Base-by-base conservation (phyloP, 2,113 vertebrate species). In the Acrocephalus arundinaceus region DNA sequence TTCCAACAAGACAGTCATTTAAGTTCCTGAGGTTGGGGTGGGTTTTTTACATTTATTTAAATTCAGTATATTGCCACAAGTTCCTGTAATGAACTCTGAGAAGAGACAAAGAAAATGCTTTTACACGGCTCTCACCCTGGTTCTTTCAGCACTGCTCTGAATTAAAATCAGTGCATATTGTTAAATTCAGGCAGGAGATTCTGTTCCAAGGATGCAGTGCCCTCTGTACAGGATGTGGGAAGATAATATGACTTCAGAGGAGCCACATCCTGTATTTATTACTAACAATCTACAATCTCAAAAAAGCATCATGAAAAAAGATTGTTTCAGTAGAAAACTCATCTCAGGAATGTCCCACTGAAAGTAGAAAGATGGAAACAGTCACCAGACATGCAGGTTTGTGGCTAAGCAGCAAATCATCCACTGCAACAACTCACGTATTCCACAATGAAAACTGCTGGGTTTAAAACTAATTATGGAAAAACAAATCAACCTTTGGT, bases 81-180 rank as follows among this genome's bases (percentile, higher is more conserved):
- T 84, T 90, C 90, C 68, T 84, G 55, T 48, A 92, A 84, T 43
- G 79, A 95, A 95, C 84, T 79, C 82, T 46, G 33, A 54, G 55
- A 93, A 83, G 13, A 90, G 35, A 84, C 41, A 86, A 85, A 87
- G 75, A 76, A 88, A 92, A 73, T 15, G 41, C 68, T 92, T 75
- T 71, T 66, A 75, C 33, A 81, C 18, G 57, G 41, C 57, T 93
- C 76, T 91, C 78, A 52, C 31, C 59, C 65, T 43, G 59, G 22
- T 67, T 88, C 52, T 66, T 90, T 57, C 49, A 76, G 35, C 54
- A 85, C 1, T 66, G 62, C 59, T 89, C 70, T 87, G 61, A 89
- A 90, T 59, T 89, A 91, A 87, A 87, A 93, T 63, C 90, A 90
- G 76, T 3, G 30, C 0, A 0, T 17, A 80, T 35, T 74, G 55